phyloP scores from a whole-genome alignment of 1,140 invertebrate genomes.

The Sweltsa coloradensis region DNA sequence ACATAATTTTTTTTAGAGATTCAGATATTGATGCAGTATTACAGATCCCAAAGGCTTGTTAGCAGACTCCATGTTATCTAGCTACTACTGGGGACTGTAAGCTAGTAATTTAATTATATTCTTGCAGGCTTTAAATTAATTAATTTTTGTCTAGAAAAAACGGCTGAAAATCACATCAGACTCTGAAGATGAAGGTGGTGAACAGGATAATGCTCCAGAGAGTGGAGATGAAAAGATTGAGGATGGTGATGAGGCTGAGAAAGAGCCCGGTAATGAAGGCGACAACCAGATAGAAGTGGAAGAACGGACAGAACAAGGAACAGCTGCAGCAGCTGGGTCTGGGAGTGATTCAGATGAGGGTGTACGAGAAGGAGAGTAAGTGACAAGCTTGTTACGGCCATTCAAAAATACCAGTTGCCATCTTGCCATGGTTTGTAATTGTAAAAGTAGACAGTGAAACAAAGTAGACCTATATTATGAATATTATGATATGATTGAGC shows the following conservation, averaged over 20 bases:
- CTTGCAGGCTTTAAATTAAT: neutral
- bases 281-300: neutral
- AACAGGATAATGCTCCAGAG: constrained; percentile 12
- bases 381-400: too few species aligned
- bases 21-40: too few species aligned
- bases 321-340: constrained; percentile 1
- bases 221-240: constrained; percentile 24
- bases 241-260: constrained; percentile 15
- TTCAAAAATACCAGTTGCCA: too few species aligned
- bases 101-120: neutral
- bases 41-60: too few species aligned
- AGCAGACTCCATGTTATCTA: too few species aligned
- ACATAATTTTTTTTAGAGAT: neutral
- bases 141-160: constrained; percentile 6
- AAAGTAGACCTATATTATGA: too few species aligned
- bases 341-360: constrained; percentile 17
- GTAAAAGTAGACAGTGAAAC: too few species aligned
- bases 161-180: constrained; percentile 16
- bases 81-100: neutral
- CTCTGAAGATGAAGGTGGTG: constrained; percentile 21
- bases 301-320: constrained; percentile 4
- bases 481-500: too few species aligned
- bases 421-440: too few species aligned
- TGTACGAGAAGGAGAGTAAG: constrained; percentile 8
- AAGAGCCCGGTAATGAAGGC: constrained; percentile 25